These are phyloP conservation scores for Avahi laniger DNA, from an alignment of 2,797 vertebrate species.

Conservation along the genomic window DNA sequence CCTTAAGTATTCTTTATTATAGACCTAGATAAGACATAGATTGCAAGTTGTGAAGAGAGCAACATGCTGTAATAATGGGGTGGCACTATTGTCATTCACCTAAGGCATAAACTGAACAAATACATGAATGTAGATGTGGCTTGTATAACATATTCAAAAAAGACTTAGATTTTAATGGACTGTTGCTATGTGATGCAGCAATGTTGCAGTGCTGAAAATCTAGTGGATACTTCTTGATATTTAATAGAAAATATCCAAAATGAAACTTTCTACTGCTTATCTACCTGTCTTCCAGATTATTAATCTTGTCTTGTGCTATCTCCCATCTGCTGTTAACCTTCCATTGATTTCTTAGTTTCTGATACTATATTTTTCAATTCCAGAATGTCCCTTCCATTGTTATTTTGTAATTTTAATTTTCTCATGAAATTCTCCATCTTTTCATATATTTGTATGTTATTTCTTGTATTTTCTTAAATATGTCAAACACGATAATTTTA, in stretches of 20 bases:
- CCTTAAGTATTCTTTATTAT: background rate
- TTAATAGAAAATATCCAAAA: background rate
- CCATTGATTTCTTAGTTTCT: background rate
- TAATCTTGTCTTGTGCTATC: background rate
- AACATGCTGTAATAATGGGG: background rate
- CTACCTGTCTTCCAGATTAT: background rate
- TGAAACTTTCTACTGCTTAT: background rate
- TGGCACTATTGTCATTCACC: background rate
- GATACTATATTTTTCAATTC: background rate
- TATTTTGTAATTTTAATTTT: background rate
- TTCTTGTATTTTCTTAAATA: background rate
- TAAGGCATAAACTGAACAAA: background rate
- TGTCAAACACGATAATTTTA: background rate
- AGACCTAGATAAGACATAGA: background rate
- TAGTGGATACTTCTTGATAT: background rate
- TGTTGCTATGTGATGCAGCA: background rate
- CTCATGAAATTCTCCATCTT: background rate
- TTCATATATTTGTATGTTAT: background rate
- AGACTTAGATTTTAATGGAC: background rate
- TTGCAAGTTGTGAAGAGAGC: background rate
- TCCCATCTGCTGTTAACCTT: background rate
- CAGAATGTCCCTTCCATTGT: background rate
- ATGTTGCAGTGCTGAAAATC: background rate
- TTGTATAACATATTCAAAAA: background rate
- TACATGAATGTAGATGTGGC: background rate